Evolutionary conservation across 2,797 vertebrate species (phyloP), one percentile per base, ranked within the genome.

Genomic region (Oryzias sinensis): DNA sequence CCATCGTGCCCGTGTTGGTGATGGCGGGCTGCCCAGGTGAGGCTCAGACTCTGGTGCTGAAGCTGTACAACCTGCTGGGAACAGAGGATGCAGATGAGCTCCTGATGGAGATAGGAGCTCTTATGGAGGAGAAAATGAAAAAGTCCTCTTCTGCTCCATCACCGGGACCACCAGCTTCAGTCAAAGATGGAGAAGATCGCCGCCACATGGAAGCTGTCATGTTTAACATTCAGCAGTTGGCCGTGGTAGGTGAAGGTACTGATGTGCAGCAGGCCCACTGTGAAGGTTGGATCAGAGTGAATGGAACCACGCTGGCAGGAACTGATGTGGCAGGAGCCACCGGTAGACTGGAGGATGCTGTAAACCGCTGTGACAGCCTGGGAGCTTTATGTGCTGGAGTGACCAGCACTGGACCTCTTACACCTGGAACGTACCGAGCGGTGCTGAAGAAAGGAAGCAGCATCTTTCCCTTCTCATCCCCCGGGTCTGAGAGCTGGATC

Each of bases 1-100:
- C 93, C 22, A 56, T 97, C 51, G 87, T 88, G 1, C 92, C 93
- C 0, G 92, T 92, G 5, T 72, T 97, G 70, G 88, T 86, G 8
- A 70, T 83, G 17, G 87, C 87, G 0, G 86, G 88, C 59, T 98
- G 96, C 49, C 56, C 52, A 1, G 5, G 53, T 4, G 89, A 94
- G 40, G 92, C 89, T 0, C 66, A 86, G 20, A 58, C 49, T 0
- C 80, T 94, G 37, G 74, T 88, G 33, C 69, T 87, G 65, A 79
- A 56, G 40, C 83, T 97, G 18, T 88, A 82, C 0, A 44, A 27
- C 24, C 65, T 89, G 37, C 72, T 95, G 20, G 94, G 94, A 0
- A 47, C 81, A 22, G 15, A 44, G 0, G 80, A 82, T 11, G 90
- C 94, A 0, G 46, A 81, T 0, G 85, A 86, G 14, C 90, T 97